These are phyloP conservation scores for Macrophya annulata DNA, from an alignment of 2,888 invertebrate genomes.

Conservation along the genomic window DNA sequence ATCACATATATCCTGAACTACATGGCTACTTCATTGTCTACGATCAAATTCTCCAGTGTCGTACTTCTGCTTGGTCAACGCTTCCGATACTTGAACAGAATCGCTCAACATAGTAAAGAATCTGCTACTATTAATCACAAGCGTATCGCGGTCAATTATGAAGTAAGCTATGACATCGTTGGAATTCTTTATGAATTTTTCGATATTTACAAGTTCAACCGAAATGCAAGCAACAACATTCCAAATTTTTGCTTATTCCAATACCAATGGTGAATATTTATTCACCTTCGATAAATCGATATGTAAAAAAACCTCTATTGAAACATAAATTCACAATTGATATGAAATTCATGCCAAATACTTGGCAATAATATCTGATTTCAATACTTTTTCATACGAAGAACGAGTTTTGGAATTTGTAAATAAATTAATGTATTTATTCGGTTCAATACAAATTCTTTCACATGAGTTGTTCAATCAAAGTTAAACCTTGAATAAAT, in stretches of 20 bases:
- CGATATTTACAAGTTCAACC: neutral
- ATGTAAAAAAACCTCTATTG: no score
- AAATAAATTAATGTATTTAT: no score
- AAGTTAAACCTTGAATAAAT: neutral
- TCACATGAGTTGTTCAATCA: neutral
- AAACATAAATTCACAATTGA: neutral
- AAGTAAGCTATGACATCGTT: neutral
- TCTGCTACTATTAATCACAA: neutral
- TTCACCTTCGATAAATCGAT: no score
- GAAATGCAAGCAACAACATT: no score
- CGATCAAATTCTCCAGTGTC: slow-evolving; percentile 71
- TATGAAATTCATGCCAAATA: neutral
- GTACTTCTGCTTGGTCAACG: slow-evolving; percentile 70
- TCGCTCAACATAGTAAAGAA: slow-evolving; percentile 60
- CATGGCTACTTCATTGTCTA: slow-evolving; percentile 66
- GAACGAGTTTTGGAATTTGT: no score
- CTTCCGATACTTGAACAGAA: slow-evolving; percentile 71
- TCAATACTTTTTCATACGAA: no score
- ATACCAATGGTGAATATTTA: no score
- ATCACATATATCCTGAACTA: slow-evolving; percentile 70
- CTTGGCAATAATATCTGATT: neutral
- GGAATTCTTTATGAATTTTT: neutral
- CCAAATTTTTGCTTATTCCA: neutral
- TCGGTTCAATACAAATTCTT: no score
- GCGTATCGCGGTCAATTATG: slow-evolving; percentile 1